Conservation (phyloP, 2,797 vertebrate genomes). For the Melanotaenia trifasciata region DNA sequence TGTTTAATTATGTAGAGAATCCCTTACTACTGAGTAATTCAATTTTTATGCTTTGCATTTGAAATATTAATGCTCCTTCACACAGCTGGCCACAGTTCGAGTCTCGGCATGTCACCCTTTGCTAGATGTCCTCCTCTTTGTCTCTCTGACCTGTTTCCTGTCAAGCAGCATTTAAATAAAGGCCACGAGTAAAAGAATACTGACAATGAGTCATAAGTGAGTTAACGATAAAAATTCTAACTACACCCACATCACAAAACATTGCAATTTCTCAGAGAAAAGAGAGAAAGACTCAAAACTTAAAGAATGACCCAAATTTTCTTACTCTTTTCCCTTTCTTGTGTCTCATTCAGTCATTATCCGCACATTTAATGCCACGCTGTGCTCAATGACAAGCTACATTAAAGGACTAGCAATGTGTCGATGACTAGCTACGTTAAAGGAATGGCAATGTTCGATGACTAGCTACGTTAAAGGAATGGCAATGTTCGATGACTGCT, state of each 20-base stretch:
- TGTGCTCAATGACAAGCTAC: no score
- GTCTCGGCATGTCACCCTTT: not conserved
- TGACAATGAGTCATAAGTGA: not conserved
- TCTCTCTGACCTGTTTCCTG: not conserved
- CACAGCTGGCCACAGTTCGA: not conserved
- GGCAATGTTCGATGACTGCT: no score
- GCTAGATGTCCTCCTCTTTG: not conserved
- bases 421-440: no score
- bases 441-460: no score
- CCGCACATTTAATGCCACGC: no score
- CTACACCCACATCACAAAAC: not conserved
- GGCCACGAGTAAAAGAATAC: not conserved
- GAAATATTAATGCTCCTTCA: not conserved
- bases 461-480: no score
- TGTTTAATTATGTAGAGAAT: not conserved
- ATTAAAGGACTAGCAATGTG: no score
- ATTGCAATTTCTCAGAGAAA: no score
- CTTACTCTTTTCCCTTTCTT: no score
- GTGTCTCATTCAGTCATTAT: no score
- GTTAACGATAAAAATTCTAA: not conserved
- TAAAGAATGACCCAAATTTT: no score
- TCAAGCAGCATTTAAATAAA: not conserved
- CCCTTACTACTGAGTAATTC: not conserved
- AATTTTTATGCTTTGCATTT: not conserved
- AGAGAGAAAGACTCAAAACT: no score